Conservation (phyloP, 2,113 vertebrate species). For the Microtus pennsylvanicus region DNA sequence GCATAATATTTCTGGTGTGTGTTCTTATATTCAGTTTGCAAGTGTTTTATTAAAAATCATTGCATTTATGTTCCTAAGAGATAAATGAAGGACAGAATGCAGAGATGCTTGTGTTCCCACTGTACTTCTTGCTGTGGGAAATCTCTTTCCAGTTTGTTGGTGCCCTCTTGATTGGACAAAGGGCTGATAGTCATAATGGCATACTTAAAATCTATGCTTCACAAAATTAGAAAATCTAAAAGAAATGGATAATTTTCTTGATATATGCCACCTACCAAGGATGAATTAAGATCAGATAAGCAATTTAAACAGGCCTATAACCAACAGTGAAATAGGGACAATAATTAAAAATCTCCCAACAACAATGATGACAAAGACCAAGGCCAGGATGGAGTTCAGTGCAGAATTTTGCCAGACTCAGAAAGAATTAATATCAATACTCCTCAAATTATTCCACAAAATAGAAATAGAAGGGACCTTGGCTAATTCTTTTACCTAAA, state of each 20-base stretch:
- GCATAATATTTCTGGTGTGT: background rate
- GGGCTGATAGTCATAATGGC: background rate
- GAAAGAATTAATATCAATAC: background rate
- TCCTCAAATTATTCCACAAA: background rate
- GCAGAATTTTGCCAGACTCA: background rate
- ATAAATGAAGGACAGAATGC: background rate
- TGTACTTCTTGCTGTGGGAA: background rate
- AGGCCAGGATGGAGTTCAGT: background rate
- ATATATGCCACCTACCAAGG: background rate
- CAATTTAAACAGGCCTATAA: background rate
- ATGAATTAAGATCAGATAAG: background rate
- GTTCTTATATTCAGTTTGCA: background rate
- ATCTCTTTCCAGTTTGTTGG: background rate
- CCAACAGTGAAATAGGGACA: background rate
- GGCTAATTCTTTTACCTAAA: background rate
- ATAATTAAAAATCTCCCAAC: background rate
- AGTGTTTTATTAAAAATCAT: background rate
- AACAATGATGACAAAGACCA: background rate
- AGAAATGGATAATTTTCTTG: background rate
- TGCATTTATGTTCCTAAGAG: background rate
- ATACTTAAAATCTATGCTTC: background rate
- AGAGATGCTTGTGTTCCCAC: background rate
- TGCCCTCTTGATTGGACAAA: background rate
- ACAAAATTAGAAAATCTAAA: background rate
- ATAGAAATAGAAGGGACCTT: background rate